Base-by-base conservation (phyloP, 2,113 vertebrate species). In the Trachemys scripta region DNA sequence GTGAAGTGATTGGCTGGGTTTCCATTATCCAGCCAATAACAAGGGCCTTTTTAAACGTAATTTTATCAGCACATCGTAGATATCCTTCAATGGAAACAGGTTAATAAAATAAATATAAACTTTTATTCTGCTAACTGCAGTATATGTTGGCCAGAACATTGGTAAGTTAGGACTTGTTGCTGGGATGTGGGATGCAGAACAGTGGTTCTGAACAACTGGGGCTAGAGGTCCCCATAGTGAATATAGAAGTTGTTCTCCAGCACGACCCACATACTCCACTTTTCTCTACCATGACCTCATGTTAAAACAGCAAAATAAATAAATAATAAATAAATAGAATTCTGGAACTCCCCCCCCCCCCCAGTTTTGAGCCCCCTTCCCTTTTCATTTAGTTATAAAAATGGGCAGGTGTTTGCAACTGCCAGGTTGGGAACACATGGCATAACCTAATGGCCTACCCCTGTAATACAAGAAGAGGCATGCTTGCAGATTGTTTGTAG, bases 11-110 rank as follows among this genome's bases (percentile, higher is more conserved):
- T n/a, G 45, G 35, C 20, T 89, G 20, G 80, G 50, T 93, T 93
- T 54, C 38, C 6, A 10, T 25, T 87, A 35, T 14, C 20, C 25
- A 53, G 53, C 80, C 81, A 80, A 0, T 0, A 0, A 9, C 9
- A 2, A 19, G 3, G 59, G 82, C 20, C n/a, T 31, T 50, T 50
- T 14, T 35, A 35, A 20, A 20, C 14, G 10, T 80, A 29, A 31
- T 80, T 51, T 80, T 51, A 93, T 87, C 75, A 49, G 84, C 75
- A 12, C 51, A 11, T 1, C 0, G 0, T 31, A 90, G 5, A 57
- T 82, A 27, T 4, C 5, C 9, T 76, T 85, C n/a, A 38, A 17
- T 27, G 72, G 38, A 51, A 29, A 50, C 16, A 17, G 31, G 10
- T 80, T 56, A 5, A 57, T 22, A 4, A 90, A 93, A 84, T 69